These are phyloP conservation scores for Aradophagus sp. DNA, from an alignment of 1,140 invertebrate genomes.

Conservation along the genomic window DNA sequence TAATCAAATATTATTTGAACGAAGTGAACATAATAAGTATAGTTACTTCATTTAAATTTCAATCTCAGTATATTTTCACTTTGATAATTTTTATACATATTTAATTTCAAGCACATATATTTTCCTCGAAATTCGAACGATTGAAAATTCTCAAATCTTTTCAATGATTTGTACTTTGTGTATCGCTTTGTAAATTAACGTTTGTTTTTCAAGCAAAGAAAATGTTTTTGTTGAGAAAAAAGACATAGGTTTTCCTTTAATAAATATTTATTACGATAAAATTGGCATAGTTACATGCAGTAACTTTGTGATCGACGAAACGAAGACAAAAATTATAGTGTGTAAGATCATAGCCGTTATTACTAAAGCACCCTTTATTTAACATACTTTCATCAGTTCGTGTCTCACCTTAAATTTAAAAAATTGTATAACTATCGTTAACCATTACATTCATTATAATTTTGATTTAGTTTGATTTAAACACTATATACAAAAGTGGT, in stretches of 20 bases:
- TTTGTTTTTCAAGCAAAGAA: no score
- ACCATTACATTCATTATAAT: slow-evolving; percentile 42
- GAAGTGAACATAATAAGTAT: no score
- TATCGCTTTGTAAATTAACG: background rate
- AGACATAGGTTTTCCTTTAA: slow-evolving; percentile 27
- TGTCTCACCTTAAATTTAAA: slow-evolving; percentile 52
- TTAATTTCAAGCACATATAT: no score
- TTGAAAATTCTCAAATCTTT: no score
- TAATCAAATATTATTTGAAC: no score
- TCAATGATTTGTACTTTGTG: background rate
- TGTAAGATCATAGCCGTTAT: slow-evolving; percentile 46
- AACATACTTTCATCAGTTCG: slow-evolving; percentile 59
- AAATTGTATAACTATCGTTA: slow-evolving; percentile 52
- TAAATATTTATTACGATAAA: slow-evolving; percentile 52
- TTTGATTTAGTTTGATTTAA: slow-evolving; percentile 49
- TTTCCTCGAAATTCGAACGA: no score
- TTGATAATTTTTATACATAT: no score
- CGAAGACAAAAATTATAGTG: slow-evolving; percentile 36
- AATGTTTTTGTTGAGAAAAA: no score
- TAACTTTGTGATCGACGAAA: slow-evolving; percentile 51
- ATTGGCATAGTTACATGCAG: slow-evolving; percentile 48
- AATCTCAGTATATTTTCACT: no score
- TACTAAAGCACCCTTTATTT: slow-evolving; percentile 58
- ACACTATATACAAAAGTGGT: slow-evolving; percentile 55
- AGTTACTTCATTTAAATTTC: no score